Evolutionary conservation across 2,797 vertebrate species (phyloP), one percentile per base, ranked within the genome.

Genomic region (Takifugu ocellatus): DNA sequence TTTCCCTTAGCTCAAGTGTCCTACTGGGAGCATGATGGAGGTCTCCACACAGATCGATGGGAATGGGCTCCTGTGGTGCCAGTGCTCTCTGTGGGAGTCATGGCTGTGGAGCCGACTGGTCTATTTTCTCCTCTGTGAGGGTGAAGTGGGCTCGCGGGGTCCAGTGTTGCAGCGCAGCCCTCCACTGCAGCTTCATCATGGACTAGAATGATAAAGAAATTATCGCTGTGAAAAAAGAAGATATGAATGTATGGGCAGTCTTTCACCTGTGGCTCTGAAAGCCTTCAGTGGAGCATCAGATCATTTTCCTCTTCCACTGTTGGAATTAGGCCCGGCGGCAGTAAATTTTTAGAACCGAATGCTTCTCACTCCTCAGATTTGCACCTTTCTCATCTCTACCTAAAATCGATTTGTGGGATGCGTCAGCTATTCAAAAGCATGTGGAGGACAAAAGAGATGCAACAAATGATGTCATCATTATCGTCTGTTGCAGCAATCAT

Each of bases 31-130:
- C 74, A 55, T 74, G 72, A 78, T 81, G 77, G 79, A 70, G 66
- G 62, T 66, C 77, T 75, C 65, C 53, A 75, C 66, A 60, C 72
- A 70, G 82, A 83, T 86, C 81, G 68, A 86, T 84, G 79, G 68
- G 27, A 78, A 77, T 68, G 71, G 74, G 74, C 62, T 78, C 76
- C 71, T 39, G 74, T 36, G 63, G 80, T 51, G 82, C 75, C 71
- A 69, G 75, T 65, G 66, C 64, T 75, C 79, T 72, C 79, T 51
- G 79, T 54, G 67, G 82, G 76, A 70, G 81, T 59, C 75, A 0
- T 36, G 57, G 33, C 68, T 78, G 66, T 21, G 68, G 70, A 72
- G 77, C 58, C 26, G 24, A 56, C 75, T 57, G 59, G 49, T 74
- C 68, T 72, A 61, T 76, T 81, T 66, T 70, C 58, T 51, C 31